A percentile compares a stretch with the other conserved stretches of the same genome.
These are phyloP conservation scores for Limnephilus rhombicus DNA, from an alignment of 2,888 invertebrate genomes.

Conservation along the genomic window DNA sequence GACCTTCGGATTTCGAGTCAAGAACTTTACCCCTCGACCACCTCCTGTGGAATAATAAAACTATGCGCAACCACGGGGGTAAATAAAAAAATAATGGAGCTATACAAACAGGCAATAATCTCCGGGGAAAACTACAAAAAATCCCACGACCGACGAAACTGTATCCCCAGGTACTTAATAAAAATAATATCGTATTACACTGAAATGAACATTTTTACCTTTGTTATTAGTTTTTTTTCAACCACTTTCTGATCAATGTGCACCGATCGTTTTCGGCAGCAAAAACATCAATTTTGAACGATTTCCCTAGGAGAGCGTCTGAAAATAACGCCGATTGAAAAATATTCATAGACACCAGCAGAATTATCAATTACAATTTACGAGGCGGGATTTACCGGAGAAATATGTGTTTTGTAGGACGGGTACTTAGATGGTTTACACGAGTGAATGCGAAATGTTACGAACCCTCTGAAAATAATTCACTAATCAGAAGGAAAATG, in stretches of 20 bases:
- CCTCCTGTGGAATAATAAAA: no score
- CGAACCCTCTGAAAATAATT: slow-evolving; percentile 1
- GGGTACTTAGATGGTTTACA: neutral
- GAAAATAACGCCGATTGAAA: neutral
- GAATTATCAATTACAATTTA: neutral
- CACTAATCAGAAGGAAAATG: neutral
- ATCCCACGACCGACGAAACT: no score
- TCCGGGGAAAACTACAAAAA: no score
- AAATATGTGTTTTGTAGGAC: neutral
- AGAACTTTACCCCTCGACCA: no score
- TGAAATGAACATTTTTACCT: no score
- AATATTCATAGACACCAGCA: neutral
- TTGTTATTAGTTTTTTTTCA: neutral
- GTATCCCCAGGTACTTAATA: no score
- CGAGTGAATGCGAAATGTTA: neutral
- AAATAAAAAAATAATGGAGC: no score
- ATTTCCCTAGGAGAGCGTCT: neutral
- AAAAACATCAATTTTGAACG: neutral
- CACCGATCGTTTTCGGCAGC: neutral
- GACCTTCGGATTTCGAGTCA: no score
- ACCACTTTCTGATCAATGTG: no score
- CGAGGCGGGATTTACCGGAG: neutral
- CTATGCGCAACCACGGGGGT: no score
- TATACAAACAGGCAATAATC: no score
- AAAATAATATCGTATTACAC: no score